phyloP scores from a whole-genome alignment of 2,113 vertebrate genomes.

The Callionymus lyra region DNA sequence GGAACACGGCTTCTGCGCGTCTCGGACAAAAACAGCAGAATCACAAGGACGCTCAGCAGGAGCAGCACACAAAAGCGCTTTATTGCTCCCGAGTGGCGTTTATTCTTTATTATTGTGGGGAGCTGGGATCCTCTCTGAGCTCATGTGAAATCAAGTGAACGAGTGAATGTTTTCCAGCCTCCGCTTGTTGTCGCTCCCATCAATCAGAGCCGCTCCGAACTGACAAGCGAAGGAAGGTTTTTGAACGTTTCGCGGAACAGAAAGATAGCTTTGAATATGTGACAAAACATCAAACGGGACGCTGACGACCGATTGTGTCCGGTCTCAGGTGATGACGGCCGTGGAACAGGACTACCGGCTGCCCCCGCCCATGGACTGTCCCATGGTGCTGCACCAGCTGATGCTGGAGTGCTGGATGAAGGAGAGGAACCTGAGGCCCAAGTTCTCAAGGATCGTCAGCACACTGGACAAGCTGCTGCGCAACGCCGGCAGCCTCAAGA shows the following conservation, averaged over 20 bases:
- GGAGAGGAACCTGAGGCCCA: constrained; percentile 91
- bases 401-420: constrained; percentile 99
- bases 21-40: constrained; percentile 41
- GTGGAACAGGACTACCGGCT: constrained; percentile 97
- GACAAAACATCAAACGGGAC: background rate
- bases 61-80: constrained; percentile 40
- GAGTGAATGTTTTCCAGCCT: constrained; percentile 23
- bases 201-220: constrained; percentile 29
- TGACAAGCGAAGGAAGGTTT: constrained; percentile 19
- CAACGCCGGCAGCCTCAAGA: constrained; percentile 93
- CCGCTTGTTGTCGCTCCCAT: constrained; percentile 38
- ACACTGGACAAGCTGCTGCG: constrained; percentile 96
- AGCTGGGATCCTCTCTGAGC: constrained; percentile 34
- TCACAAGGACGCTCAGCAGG: constrained; percentile 49
- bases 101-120: constrained; percentile 44
- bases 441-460: constrained; percentile 94
- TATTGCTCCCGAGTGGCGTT: constrained; percentile 44
- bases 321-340: constrained; percentile 87
- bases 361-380: constrained; percentile 97
- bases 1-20: constrained; percentile 38
- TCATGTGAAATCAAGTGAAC: constrained; percentile 39
- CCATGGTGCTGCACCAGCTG: constrained; percentile 92
- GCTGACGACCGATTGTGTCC: background rate
- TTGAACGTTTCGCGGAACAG: background rate
- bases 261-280: background rate